Evolutionary conservation across 2,888 invertebrate species (phyloP), one percentile per base, ranked within the genome.

Genomic region (Drosophila sordidula): DNA sequence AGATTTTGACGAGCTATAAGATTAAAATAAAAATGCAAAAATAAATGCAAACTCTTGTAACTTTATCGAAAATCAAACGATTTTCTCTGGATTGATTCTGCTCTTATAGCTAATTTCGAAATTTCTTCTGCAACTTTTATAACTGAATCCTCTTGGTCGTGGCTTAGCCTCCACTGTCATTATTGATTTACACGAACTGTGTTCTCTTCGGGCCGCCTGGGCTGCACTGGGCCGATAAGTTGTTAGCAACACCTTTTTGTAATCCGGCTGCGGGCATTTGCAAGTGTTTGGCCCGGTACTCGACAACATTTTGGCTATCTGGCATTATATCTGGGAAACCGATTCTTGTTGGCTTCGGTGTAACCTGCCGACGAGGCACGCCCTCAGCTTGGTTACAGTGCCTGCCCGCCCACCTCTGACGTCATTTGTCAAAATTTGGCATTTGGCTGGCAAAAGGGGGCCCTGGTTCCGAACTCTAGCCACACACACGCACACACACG

Each of bases 381-480:
- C 71, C 74, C 51, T 18, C 70, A 26, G 42, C 36, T 71, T 39
- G 59, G 51, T 47, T 56, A 36, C 55, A 41, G 29, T 32, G 32
- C 42, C 25, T 44, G 29, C 50, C 59, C 87, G 68, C 72, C 85
- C 82, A 41, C 52, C 66, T 34, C 74, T 84, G 89, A 84, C 83
- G 83, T 84, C 89, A 84, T 84, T 88, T 86, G 83, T 83, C 83
- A 86, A 82, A 85, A 61, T 70, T 67, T 51, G 65, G 54, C 66
- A 56, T 65, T 64, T 64, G 54, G 39, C 51, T 58, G 47, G 45
- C n/a, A 14, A 41, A 22, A 49, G 46, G 59, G 44, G 25, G 52
- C 59, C 42, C 56, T 46, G 14, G 52, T 22, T 5, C 14, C 51
- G 54, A 11, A 45, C 18, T 18, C 18, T 18, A 18, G 18, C 18